Evolutionary conservation across 2,797 vertebrate genomes (phyloP).

Genomic region (Macropodus opercularis): DNA sequence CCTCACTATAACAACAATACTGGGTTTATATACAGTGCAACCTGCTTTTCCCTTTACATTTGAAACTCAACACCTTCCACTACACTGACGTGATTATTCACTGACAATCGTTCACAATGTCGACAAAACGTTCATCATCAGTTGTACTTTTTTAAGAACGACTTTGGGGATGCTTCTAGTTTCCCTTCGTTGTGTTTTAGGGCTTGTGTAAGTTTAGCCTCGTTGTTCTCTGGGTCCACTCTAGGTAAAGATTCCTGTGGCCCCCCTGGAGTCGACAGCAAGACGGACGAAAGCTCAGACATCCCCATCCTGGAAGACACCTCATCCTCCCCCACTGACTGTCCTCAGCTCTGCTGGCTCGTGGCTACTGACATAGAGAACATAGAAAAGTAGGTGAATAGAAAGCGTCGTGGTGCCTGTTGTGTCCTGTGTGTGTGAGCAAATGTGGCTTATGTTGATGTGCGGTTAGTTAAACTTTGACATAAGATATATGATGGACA

Average conservation of each 20-base stretch:
- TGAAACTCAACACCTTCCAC: no score
- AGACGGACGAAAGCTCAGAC: slow-evolving; percentile 89
- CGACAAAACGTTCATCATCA: no score
- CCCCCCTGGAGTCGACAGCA: slow-evolving; percentile 82
- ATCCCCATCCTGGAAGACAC: slow-evolving; percentile 93
- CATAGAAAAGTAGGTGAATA: slow-evolving; percentile 87
- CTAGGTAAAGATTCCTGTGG: slow-evolving; percentile 86
- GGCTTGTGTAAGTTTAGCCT: neutral
- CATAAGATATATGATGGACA: slow-evolving; percentile 1
- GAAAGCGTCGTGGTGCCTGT: neutral
- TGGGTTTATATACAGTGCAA: no score
- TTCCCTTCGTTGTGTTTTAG: neutral
- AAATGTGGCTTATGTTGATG: neutral
- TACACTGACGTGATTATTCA: no score
- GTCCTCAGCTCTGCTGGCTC: slow-evolving; percentile 90
- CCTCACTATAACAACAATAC: neutral
- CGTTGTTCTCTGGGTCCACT: slow-evolving; percentile 22
- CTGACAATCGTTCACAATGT: no score
- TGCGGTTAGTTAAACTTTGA: no score
- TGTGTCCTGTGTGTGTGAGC: neutral
- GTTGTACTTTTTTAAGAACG: no score
- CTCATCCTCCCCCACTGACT: slow-evolving; percentile 87
- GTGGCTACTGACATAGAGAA: slow-evolving; percentile 96
- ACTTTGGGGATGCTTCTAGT: no score
- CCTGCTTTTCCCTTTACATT: no score